Conservation (phyloP, 2,888 invertebrate species). For the Xestoiulus laeticollis region DNA sequence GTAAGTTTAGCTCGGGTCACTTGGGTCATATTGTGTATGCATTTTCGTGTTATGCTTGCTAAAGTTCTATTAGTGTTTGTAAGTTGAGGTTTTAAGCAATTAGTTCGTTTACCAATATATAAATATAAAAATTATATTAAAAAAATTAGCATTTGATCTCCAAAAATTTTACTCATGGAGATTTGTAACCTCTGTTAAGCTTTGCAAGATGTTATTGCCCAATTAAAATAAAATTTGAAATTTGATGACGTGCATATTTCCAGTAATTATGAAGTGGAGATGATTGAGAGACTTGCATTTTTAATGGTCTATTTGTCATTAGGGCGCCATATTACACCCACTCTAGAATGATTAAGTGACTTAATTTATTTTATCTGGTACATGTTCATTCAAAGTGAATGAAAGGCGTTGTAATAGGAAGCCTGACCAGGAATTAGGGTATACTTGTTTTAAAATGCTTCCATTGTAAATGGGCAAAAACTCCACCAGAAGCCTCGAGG, state of each 20-base stretch:
- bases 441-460: not conserved
- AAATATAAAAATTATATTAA: not conserved
- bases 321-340: not conserved
- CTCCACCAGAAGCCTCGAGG: not conserved
- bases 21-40: too few species aligned
- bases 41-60: not conserved
- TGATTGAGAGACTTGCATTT: not conserved
- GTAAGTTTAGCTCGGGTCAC: too few species aligned
- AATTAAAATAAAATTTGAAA: not conserved
- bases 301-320: not conserved
- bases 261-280: not conserved
- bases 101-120: not conserved
- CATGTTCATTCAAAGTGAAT: not conserved
- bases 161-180: not conserved
- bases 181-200: not conserved
- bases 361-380: slow-evolving; percentile 3
- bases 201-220: not conserved
- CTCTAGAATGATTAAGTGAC: not conserved
- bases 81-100: not conserved
- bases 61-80: not conserved
- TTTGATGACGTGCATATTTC: not conserved
- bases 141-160: too few species aligned
- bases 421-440: slow-evolving; percentile 16
- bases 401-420: not conserved
- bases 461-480: not conserved